These are phyloP conservation scores for Acestrorhynchus altus DNA, from an alignment of 2,797 vertebrate species.

Conservation along the genomic window DNA sequence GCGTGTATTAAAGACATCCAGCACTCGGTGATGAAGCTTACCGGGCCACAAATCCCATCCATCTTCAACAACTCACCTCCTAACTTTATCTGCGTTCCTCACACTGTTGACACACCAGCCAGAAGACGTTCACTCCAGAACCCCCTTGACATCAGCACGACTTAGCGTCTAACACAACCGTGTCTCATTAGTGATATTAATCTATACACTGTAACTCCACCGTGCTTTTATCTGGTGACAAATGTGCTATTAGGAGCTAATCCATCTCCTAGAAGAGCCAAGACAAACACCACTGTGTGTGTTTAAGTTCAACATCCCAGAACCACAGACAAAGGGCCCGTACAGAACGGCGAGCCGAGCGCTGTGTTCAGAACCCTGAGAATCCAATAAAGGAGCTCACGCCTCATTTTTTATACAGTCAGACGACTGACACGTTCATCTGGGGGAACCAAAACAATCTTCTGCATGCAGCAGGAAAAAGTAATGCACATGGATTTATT, in stretches of 20 bases:
- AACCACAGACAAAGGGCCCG: constrained; percentile 48
- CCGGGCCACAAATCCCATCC: neutral
- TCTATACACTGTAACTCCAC: constrained; percentile 18
- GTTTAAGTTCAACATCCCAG: constrained; percentile 3
- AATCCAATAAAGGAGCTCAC: constrained; percentile 32
- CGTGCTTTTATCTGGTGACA: constrained; percentile 37
- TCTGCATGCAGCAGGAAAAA: constrained; percentile 25
- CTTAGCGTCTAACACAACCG: constrained; percentile 33
- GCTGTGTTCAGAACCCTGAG: constrained; percentile 42
- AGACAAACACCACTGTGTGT: constrained; percentile 40
- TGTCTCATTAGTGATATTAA: constrained; percentile 45
- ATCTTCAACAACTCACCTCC: constrained; percentile 14
- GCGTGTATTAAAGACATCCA: constrained; percentile 18
- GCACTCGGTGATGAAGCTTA: constrained; percentile 6
- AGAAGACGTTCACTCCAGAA: constrained; percentile 22
- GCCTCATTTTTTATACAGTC: constrained; percentile 47
- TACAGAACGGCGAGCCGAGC: constrained; percentile 22
- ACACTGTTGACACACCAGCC: neutral
- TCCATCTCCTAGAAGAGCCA: constrained; percentile 29
- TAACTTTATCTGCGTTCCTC: neutral
- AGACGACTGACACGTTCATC: constrained; percentile 26
- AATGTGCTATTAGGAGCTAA: constrained; percentile 19
- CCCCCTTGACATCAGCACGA: neutral
- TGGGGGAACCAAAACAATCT: constrained; percentile 23
- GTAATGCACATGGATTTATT: constrained; percentile 7